These are phyloP conservation scores for Prosapia bicincta DNA, from an alignment of 2,888 invertebrate genomes.

Conservation along the genomic window DNA sequence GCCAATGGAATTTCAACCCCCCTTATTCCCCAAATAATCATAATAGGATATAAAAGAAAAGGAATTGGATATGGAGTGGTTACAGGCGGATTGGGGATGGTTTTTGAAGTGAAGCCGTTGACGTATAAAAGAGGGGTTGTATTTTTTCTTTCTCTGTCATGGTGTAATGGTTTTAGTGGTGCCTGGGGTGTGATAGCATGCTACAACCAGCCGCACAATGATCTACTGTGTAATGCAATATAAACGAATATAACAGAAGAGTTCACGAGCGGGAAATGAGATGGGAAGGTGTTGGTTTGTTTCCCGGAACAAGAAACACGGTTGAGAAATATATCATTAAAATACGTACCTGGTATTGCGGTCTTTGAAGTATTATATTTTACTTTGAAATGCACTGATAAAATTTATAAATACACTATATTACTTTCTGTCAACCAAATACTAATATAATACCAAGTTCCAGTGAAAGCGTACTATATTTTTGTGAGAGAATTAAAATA, in stretches of 20 bases:
- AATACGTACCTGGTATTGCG: neutral
- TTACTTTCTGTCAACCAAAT: too few relatives aligned
- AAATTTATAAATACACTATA: too few relatives aligned
- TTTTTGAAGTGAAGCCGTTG: slow-evolving; percentile 12
- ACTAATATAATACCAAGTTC: too few relatives aligned
- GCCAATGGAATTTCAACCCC: slow-evolving; percentile 26
- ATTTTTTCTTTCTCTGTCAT: slow-evolving; percentile 26
- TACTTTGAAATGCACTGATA: too few relatives aligned
- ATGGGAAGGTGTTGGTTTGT: neutral
- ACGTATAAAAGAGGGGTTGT: slow-evolving; percentile 6
- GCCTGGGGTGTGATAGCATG: slow-evolving; percentile 32
- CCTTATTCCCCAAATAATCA: slow-evolving; percentile 39
- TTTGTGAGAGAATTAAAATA: too few relatives aligned
- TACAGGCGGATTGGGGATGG: slow-evolving; percentile 27
- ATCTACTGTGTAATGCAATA: slow-evolving; percentile 26
- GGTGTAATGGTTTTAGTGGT: slow-evolving; percentile 35
- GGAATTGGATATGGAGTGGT: slow-evolving; percentile 22
- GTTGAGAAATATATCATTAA: neutral
- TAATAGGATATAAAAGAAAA: slow-evolving; percentile 36
- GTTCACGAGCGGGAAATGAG: slow-evolving; percentile 2
- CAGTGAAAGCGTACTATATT: too few relatives aligned
- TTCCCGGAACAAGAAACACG: neutral
- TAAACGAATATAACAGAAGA: slow-evolving; percentile 19
- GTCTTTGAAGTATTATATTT: too few relatives aligned
- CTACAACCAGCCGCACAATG: slow-evolving; percentile 11